Evolutionary conservation across 2,113 vertebrate genomes (phyloP), one percentile per base, ranked within the genome.

Genomic region (Hiodon tergisus): DNA sequence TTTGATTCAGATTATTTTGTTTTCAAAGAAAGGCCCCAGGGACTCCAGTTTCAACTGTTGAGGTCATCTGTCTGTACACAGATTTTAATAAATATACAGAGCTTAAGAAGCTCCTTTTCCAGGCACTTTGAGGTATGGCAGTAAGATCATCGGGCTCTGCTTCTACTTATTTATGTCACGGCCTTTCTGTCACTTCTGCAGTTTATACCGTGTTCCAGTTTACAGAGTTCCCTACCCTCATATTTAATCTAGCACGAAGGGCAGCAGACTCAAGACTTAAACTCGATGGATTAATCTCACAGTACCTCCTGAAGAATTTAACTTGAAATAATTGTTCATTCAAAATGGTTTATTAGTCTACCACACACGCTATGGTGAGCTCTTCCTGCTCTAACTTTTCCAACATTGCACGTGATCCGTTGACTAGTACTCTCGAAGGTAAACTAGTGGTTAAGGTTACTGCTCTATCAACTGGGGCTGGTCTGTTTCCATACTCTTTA

Each of bases 401-500:
- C 14, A 72, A 48, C 14, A 54, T 13, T 46, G 11, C 11, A 53
- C 67, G 47, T 72, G 60, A 67, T 77, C 53, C 62, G 57, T 55
- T 55, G 46, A 53, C 47, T 72, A 67, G 75, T 31, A 46, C 13
- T 13, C 13, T 63, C 9, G 51, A 5, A 70, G 60, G 9, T 75
- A 65, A 10, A 4, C 9, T 48, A 11, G 14, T 47, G 31, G 16
- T 60, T 78, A 46, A 10, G 46, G 72, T 84, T 78, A 77, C 82
- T 74, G 62, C 77, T 72, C 69, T 79, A 65, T 74, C 77, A 13
- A 11, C 68, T 79, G 73, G 72, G 67, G 77, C 66, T 16, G 78
- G 76, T 81, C 78, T 59, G 9, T 62, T 73, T 83, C 77, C 71
- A 81, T 68, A 81, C 73, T 80, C 81, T 80, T 77, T 76, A 71